Base-by-base conservation (phyloP, 2,113 vertebrate species). In the Axis porcinus region DNA sequence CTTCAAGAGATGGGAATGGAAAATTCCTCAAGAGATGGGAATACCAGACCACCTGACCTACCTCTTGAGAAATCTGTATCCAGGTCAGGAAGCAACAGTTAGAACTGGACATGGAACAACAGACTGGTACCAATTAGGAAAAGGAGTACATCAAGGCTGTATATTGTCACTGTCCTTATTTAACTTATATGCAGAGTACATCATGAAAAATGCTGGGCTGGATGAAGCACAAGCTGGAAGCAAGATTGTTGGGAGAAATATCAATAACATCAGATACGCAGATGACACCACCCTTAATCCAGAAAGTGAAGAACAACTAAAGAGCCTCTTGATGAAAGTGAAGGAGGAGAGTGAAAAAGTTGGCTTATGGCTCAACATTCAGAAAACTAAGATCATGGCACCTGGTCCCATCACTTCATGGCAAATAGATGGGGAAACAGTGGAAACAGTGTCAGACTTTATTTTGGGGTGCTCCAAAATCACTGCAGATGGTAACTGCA, bases 361-460 rank as follows among this genome's bases (percentile, higher is more conserved):
- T 67, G 64, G 8, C 4, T 67, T 36, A 67, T 5, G 0, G 17
- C 64, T 36, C 17, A 67, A 67, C 17, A 36, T 67, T 67, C 8
- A 36, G 8, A 67, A 67, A 36, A 67, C 8, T 0, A 36, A 67
- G 64, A 21, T 67, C 64, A 36, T 36, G 64, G 64, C 8, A 36
- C 21, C 64, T 21, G 33, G 9, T 67, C 64, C n/a, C 33, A 67
- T 36, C 17, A 67, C 17, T 36, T 36, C 17, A 36, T 21, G 17
- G 17, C 2, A 67, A 67, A 67, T 36, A 67, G 33, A 36, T 21
- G 33, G 33, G 2, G 1, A 70, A 70, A 36, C 33, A 36, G 33
- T 10, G 1, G 33, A n/a, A 67, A n/a, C 33, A 67, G n/a, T 70
- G 33, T 0, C 17, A 11, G 17, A 11, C 64, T 67, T 67, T 21